Evolutionary conservation across 2,113 vertebrate genomes (phyloP).

Genomic region (Ptychochromis oligacanthus): DNA sequence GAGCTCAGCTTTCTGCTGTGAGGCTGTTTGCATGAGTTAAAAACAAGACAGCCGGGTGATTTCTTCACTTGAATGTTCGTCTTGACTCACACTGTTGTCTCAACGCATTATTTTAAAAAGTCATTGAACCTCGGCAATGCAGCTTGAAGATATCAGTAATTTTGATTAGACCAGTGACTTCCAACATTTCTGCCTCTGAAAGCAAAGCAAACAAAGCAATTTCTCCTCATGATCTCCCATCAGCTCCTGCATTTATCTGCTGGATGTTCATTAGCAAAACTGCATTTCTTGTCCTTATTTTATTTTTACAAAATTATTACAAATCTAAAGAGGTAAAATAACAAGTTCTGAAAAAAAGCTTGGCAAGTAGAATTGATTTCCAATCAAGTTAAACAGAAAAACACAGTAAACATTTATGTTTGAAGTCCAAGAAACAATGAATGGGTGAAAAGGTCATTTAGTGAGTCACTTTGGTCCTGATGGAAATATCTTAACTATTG

Average conservation of each 20-base stretch:
- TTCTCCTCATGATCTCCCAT: neutral
- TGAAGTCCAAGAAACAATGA: neutral
- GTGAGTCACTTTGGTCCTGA: neutral
- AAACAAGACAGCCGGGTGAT: neutral
- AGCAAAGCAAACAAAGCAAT: neutral
- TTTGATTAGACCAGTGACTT: neutral
- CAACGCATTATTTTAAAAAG: neutral
- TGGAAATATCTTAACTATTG: neutral
- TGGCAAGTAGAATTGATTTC: neutral
- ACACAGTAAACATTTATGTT: too few species aligned
- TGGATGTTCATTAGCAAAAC: neutral
- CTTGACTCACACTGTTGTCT: neutral
- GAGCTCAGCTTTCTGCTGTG: neutral
- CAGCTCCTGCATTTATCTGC: neutral
- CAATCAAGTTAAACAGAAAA: too few species aligned
- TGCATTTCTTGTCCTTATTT: neutral
- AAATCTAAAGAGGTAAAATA: neutral
- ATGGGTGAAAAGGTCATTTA: neutral
- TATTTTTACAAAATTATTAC: neutral
- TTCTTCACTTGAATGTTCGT: neutral
- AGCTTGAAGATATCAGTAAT: neutral
- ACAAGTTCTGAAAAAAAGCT: neutral
- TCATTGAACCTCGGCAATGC: neutral
- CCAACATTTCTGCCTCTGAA: neutral
- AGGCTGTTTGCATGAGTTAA: neutral